phyloP scores from a whole-genome alignment of 2,113 vertebrate genomes.

The Tenrec ecaudatus region DNA sequence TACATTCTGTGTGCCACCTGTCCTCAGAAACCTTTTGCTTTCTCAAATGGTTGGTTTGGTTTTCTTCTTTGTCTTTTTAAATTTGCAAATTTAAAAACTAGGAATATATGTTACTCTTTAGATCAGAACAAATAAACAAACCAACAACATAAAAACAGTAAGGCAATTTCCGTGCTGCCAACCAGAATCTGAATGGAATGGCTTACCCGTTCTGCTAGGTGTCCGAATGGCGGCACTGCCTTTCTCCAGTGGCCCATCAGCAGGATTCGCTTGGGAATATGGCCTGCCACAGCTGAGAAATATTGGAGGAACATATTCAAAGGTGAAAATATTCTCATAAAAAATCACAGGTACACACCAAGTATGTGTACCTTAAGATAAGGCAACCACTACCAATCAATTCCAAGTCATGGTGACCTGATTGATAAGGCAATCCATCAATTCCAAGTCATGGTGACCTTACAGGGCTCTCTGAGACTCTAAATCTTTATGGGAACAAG shows the following conservation, averaged over 20 bases:
- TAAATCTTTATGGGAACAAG: too few species aligned
- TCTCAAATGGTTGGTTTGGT: neutral
- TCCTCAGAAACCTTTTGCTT: too few species aligned
- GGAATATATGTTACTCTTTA: neutral
- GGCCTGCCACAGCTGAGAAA: constrained; percentile 94
- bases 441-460: too few species aligned
- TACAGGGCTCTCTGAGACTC: too few species aligned
- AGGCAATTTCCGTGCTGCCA: neutral
- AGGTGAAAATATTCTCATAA: neutral
- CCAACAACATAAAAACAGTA: neutral
- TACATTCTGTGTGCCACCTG: neutral
- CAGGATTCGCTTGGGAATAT: constrained; percentile 90
- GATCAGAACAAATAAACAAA: neutral
- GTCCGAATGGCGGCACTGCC: constrained; percentile 81
- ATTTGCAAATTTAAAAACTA: neutral
- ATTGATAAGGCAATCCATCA: too few species aligned
- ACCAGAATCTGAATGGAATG: neutral
- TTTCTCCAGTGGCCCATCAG: constrained; percentile 89
- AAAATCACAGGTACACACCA: neutral
- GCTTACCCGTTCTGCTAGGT: constrained; percentile 90
- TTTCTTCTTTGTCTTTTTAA: neutral
- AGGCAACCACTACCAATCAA: too few species aligned
- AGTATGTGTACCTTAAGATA: neutral
- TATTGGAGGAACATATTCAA: neutral
- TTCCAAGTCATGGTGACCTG: too few species aligned